Evolutionary conservation across 2,888 invertebrate species (phyloP).

Genomic region (Linnaemya vulpina): DNA sequence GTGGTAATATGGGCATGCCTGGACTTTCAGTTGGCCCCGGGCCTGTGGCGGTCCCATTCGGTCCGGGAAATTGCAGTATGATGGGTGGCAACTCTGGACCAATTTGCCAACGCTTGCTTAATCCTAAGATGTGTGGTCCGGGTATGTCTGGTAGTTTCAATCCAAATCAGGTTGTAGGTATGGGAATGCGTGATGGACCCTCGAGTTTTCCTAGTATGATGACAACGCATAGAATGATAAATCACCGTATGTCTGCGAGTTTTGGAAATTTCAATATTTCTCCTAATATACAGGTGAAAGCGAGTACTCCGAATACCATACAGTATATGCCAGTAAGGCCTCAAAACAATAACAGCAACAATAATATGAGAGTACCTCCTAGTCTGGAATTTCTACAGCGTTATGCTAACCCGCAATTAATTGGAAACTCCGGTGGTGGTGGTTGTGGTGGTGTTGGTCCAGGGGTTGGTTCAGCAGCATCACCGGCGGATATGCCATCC

Average conservation of each 20-base stretch:
- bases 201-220: slow-evolving; percentile 82
- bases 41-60: slow-evolving; percentile 73
- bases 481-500: slow-evolving; percentile 45
- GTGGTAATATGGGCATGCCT: slow-evolving; percentile 67
- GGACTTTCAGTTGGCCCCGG: slow-evolving; percentile 70
- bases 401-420: slow-evolving; percentile 90
- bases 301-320: slow-evolving; percentile 98
- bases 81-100: slow-evolving; percentile 76
- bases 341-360: slow-evolving; percentile 84
- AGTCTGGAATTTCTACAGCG: slow-evolving; percentile 95
- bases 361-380: slow-evolving; percentile 91
- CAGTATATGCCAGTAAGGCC: slow-evolving; percentile 98
- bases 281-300: slow-evolving; percentile 94
- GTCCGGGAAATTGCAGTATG: slow-evolving; percentile 77
- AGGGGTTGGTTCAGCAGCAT: slow-evolving; percentile 53
- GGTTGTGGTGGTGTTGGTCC: slow-evolving; percentile 54
- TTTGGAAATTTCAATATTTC: slow-evolving; percentile 85
- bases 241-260: slow-evolving; percentile 87
- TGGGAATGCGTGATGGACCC: slow-evolving; percentile 79
- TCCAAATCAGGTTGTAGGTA: slow-evolving; percentile 73
- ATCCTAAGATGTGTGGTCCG: slow-evolving; percentile 86
- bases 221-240: slow-evolving; percentile 85
- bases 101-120: slow-evolving; percentile 84
- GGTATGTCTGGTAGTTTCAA: slow-evolving; percentile 79
- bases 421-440: slow-evolving; percentile 72